Base-by-base conservation (phyloP, 2,113 vertebrate genomes). In the Odontesthes bonariensis region DNA sequence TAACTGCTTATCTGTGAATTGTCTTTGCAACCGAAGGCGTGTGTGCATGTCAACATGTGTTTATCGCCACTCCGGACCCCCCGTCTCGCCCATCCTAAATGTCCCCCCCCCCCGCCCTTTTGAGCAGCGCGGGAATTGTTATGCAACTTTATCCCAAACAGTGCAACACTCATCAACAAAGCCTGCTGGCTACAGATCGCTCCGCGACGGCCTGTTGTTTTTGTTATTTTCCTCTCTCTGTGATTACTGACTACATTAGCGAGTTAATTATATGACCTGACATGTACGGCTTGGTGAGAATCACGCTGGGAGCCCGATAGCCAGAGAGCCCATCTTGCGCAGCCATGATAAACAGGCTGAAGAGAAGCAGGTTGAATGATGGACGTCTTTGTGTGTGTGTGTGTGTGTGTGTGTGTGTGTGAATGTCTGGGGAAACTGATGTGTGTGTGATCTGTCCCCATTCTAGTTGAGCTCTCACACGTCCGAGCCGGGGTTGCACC, bases 171-270 rank as follows among this genome's bases (percentile, higher is more conserved):
- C 9, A 32, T 88, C 87, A 89, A 91, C 88, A 89, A 83, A 88
- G 81, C 83, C 85, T 80, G 77, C 67, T 17, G 77, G 81, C 86
- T 81, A 69, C 77, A 83, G 86, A 78, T 81, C 79, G 79, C 81
- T 81, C 66, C 47, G 1, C 17, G 40, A 10, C 85, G 83, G 87
- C 85, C 83, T 88, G 86, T 82, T 92, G 83, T 89, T 92, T 81
- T 87, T 86, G 80, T 90, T 78, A 42, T 87, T 80, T 75, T 19
- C 27, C 38, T 69, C 73, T 67, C 46, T 65, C 42, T 78, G 53
- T 75, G 59, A 86, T 82, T 60, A 79, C 73, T 3, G 67, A 81
- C 77, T 73, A 69, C 81, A 86, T 86, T 85, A 89, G 84, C 87
- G 70, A 83, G 83, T 78, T 82, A 71, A 87, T 87, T 56, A 79